phyloP scores from a whole-genome alignment of 2,113 vertebrate genomes.

The Tiliqua scincoides region DNA sequence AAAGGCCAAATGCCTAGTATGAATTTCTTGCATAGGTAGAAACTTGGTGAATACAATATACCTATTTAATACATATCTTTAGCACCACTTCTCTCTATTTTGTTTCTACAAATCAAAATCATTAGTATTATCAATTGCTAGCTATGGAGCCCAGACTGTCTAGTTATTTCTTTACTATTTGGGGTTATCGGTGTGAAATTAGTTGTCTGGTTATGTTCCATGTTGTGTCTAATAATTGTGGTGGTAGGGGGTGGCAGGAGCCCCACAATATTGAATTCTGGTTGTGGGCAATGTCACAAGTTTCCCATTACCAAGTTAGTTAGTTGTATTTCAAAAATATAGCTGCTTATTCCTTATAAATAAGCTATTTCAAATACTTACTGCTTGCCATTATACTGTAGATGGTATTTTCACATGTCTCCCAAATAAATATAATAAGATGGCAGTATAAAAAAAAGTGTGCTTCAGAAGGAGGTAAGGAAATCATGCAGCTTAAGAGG shows the following conservation, averaged over 20 bases:
- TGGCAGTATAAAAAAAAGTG: slow-evolving; percentile 21
- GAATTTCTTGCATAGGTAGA: background rate
- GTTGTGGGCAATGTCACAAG: background rate
- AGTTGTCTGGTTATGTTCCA: slow-evolving; percentile 1
- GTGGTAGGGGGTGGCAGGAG: background rate
- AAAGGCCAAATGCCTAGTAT: background rate
- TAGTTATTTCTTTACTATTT: slow-evolving; percentile 12
- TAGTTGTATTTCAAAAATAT: slow-evolving; percentile 33
- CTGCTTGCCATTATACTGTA: slow-evolving; percentile 18
- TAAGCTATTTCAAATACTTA: slow-evolving; percentile 24
- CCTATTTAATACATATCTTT: background rate
- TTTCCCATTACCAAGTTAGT: background rate
- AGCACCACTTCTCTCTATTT: background rate
- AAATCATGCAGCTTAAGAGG: background rate
- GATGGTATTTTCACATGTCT: slow-evolving; percentile 9
- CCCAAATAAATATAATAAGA: slow-evolving; percentile 18
- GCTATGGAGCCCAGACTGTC: background rate
- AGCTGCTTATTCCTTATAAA: background rate
- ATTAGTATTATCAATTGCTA: background rate
- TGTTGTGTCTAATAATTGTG: slow-evolving; percentile 1
- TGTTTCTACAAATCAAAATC: slow-evolving; percentile 1
- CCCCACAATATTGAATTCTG: background rate
- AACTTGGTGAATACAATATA: background rate
- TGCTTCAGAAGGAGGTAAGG: slow-evolving; percentile 8
- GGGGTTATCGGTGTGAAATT: background rate